phyloP scores from a whole-genome alignment of 2,888 invertebrate species.

The Xestia sexstrigata region DNA sequence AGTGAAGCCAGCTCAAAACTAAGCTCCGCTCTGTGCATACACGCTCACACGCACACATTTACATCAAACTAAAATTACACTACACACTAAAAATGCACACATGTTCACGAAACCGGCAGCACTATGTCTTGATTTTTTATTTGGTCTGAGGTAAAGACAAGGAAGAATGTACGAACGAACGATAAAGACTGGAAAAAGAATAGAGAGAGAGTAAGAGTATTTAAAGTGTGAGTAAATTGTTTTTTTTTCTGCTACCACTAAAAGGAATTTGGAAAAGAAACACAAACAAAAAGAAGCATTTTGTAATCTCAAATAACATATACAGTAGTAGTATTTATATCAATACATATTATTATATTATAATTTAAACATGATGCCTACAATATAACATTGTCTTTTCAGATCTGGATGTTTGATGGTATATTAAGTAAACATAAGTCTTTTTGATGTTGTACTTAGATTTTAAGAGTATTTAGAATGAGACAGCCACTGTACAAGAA shows the following conservation, averaged over 20 bases:
- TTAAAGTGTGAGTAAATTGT: neutral
- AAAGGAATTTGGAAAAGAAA: slow-evolving; percentile 12
- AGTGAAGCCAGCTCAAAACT: too few relatives aligned
- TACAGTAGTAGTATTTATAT: slow-evolving; percentile 11
- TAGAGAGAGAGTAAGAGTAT: slow-evolving; percentile 4
- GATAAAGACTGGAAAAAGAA: slow-evolving; percentile 11
- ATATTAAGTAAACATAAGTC: neutral
- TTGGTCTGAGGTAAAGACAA: neutral
- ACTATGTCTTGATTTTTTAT: too few relatives aligned
- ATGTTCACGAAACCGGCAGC: too few relatives aligned
- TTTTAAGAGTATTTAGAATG: slow-evolving; percentile 28
- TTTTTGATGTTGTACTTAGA: slow-evolving; percentile 24
- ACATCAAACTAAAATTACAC: too few relatives aligned
- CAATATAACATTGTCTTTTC: slow-evolving; percentile 22
- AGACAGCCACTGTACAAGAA: too few relatives aligned
- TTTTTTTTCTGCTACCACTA: neutral
- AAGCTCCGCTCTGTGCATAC: too few relatives aligned
- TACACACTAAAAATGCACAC: too few relatives aligned
- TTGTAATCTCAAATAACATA: slow-evolving; percentile 47
- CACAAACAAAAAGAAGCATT: neutral
- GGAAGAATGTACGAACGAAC: neutral
- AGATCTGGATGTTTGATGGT: slow-evolving; percentile 25
- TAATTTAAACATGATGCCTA: slow-evolving; percentile 11
- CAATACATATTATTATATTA: slow-evolving; percentile 1
- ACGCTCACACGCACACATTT: too few relatives aligned